phyloP scores from a whole-genome alignment of 2,888 invertebrate genomes.

The Calliopum simillimum region DNA sequence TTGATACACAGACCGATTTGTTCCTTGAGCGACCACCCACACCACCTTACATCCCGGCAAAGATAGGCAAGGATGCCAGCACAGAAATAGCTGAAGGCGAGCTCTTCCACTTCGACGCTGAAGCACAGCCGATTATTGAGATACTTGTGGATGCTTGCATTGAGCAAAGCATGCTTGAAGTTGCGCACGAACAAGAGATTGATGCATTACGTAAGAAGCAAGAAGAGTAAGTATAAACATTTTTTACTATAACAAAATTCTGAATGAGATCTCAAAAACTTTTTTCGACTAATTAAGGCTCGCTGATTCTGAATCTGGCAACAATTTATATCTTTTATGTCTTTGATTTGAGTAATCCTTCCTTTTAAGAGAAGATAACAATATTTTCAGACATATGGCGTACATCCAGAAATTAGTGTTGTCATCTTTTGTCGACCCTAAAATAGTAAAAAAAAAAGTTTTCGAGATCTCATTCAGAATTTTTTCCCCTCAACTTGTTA shows the following conservation, averaged over 20 bases:
- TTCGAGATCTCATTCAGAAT: no score
- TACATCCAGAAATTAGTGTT: no score
- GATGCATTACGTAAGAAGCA: slow-evolving; percentile 80
- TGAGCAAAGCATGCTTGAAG: slow-evolving; percentile 90
- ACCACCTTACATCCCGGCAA: slow-evolving; percentile 82
- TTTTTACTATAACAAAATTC: neutral
- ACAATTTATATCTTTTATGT: neutral
- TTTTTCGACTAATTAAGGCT: no score
- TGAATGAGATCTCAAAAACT: no score
- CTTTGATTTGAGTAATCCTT: slow-evolving; percentile 1
- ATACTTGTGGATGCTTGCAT: slow-evolving; percentile 89
- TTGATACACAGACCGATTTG: slow-evolving; percentile 88
- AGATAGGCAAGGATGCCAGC: slow-evolving; percentile 81
- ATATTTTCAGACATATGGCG: no score
- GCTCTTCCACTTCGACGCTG: slow-evolving; percentile 92
- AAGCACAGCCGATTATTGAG: slow-evolving; percentile 91
- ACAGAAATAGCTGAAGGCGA: slow-evolving; percentile 94
- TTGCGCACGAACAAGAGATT: slow-evolving; percentile 93
- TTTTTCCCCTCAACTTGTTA: no score
- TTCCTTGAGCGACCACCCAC: slow-evolving; percentile 85
- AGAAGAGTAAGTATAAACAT: slow-evolving; percentile 56
- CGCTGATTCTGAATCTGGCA: no score
- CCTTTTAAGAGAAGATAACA: no score
- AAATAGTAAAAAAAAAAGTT: no score
- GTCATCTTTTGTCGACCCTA: no score